Conservation (phyloP, 2,797 vertebrate species). For the Eutrigla gurnardus region DNA sequence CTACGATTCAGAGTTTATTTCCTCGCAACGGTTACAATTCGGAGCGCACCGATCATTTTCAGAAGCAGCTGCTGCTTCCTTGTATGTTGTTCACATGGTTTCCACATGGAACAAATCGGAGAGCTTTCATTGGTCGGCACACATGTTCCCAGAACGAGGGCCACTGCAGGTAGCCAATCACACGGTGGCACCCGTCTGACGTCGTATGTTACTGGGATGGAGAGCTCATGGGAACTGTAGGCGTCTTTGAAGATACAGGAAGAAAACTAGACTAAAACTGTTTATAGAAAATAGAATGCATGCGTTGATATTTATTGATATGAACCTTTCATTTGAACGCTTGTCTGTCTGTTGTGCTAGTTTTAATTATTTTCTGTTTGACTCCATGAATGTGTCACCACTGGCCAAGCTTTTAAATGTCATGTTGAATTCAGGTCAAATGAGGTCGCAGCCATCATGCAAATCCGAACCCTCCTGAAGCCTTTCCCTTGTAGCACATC, state of each 20-base stretch:
- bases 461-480: conserved; percentile 2
- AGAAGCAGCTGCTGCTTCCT: conserved; percentile 78
- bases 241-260: not conserved
- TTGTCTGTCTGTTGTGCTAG: not conserved
- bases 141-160: conserved; percentile 59
- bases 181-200: conserved; percentile 66
- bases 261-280: not conserved
- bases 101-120: conserved; percentile 90
- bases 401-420: not conserved
- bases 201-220: conserved; percentile 86
- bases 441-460: conserved; percentile 14
- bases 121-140: conserved; percentile 83
- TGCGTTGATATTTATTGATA: not conserved
- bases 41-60: conserved; percentile 45
- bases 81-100: conserved; percentile 91
- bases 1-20: not conserved
- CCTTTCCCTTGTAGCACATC: conserved; percentile 5
- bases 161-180: conserved; percentile 79
- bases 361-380: not conserved
- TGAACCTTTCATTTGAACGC: not conserved
- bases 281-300: not conserved
- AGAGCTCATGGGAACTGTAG: conserved; percentile 77
- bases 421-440: conserved; percentile 10
- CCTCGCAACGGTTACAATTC: conserved; percentile 12
- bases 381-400: not conserved